Base-by-base conservation (phyloP, 2,888 invertebrate species). In the Lasioglossum morio region DNA sequence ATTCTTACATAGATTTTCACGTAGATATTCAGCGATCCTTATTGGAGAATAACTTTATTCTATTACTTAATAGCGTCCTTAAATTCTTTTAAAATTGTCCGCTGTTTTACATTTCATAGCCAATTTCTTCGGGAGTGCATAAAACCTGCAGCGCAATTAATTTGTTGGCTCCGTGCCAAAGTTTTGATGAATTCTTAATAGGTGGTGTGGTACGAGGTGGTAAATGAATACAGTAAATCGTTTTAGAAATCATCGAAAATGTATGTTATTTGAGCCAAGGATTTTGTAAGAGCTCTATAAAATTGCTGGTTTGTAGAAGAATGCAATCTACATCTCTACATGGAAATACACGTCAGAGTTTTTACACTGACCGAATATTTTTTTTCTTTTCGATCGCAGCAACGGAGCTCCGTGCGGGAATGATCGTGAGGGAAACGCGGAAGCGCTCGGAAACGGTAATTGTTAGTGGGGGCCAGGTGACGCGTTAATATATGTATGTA, bases 391-490 rank as follows among this genome's bases (percentile, higher is more conserved):
- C 4, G 34, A 34, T 19, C 66, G 30, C 66, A 34, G 66, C 34
- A 34, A 66, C 34, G 34, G 23, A 34, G 8, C 66, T 66, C 34
- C 66, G 34, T 10, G 66, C 66, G 66, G 5, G 30, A 60, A 27
- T 19, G 37, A 69, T 30, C 69, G 69, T 1, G 23, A 69, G 46
- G 48, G 30, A 69, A 69, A 69, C 69, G 43, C 66, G 46, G 19
- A 30, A 46, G 37, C 40, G 69, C 40, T 40, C 69, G 23, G 37
- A 37, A 69, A 69, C 37, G 40, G 69, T 69, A 69, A 69, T 37
- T 69, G 69, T 69, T n/a, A 37, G 69, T 37, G 69, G 23, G 69
- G 69, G 40, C 23, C 69, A 69, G 69, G 69, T 69, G 69, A 69
- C 69, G 69, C 37, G 69, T 4, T 69, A 69, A 69, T 69, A 23